phyloP scores from a whole-genome alignment of 2,113 vertebrate genomes.

The Copsychus sechellarum region DNA sequence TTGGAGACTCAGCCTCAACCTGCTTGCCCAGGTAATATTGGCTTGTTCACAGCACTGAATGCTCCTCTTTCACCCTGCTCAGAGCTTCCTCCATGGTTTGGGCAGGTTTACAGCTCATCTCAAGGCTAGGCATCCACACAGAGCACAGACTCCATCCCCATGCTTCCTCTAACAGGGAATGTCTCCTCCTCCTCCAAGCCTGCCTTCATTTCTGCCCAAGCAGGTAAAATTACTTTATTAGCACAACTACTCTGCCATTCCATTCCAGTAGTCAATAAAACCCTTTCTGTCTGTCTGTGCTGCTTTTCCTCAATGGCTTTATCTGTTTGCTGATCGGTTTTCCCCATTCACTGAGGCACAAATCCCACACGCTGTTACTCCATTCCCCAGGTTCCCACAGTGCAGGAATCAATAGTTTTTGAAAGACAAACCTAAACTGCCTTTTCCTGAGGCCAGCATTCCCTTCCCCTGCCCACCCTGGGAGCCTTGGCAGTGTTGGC shows the following conservation, averaged over 20 bases:
- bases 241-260: neutral
- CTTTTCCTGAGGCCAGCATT: neutral
- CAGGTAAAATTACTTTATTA: neutral
- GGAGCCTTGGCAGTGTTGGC: neutral
- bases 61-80: neutral
- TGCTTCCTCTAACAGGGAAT: neutral
- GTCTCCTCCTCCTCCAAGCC: neutral
- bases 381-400: neutral
- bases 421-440: neutral
- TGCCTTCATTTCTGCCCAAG: neutral
- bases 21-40: neutral
- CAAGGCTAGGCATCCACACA: accelerated
- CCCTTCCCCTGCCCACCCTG: neutral
- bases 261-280: neutral
- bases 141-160: neutral
- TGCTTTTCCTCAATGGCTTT: neutral
- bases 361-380: neutral
- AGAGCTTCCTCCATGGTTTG: neutral
- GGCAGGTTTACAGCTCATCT: neutral
- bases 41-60: neutral
- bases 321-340: neutral
- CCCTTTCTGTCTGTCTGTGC: neutral
- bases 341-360: neutral
- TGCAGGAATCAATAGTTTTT: neutral
- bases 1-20: neutral